A percentile compares a stretch with the other conserved stretches of the same genome.
These are phyloP conservation scores for Centrocercus urophasianus DNA, from an alignment of 2,113 vertebrate genomes.

Conservation along the genomic window DNA sequence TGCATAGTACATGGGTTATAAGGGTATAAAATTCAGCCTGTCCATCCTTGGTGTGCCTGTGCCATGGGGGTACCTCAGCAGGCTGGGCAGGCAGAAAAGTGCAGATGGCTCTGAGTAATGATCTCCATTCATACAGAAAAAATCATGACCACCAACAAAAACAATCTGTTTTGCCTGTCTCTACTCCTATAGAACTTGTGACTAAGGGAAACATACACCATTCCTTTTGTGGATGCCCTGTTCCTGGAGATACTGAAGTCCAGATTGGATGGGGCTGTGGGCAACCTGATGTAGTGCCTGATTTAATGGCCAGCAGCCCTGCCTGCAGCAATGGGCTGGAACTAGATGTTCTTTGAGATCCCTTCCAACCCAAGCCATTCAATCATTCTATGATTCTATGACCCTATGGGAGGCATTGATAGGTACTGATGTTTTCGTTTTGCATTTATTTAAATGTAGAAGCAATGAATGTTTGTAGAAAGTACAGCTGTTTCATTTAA, in stretches of 20 bases:
- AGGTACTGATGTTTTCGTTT: background rate
- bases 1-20: background rate
- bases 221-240: no score
- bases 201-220: no score
- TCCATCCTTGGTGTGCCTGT: no score
- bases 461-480: background rate
- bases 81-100: fast-evolving
- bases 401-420: background rate
- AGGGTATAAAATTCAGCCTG: background rate
- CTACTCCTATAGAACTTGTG: background rate
- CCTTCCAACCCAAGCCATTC: no score
- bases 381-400: no score
- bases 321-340: no score
- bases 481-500: background rate
- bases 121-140: background rate
- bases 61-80: fast-evolving
- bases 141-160: background rate
- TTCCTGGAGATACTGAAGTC: no score
- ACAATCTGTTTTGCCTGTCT: fast-evolving
- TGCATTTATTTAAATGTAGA: background rate
- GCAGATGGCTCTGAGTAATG: background rate
- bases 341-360: no score
- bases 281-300: no score
- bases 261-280: no score
- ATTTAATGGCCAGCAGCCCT: no score